Conservation (phyloP, 2,113 vertebrate species). For the Paratilapia polleni region DNA sequence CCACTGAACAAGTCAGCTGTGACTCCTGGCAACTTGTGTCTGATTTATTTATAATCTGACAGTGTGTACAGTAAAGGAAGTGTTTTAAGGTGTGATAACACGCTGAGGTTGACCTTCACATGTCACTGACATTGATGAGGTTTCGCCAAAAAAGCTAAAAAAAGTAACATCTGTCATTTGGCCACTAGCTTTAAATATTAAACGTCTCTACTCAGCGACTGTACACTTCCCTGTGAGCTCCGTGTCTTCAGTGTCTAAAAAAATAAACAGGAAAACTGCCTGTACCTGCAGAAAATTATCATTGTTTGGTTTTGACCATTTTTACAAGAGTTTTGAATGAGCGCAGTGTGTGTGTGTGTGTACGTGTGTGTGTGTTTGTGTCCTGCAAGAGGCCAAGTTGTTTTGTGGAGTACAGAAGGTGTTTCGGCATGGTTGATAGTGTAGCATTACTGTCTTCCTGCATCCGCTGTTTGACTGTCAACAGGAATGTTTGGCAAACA, state of each 20-base stretch:
- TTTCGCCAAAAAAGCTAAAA: background rate
- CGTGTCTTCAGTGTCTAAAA: background rate
- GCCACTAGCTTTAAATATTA: background rate
- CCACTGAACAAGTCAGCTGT: background rate
- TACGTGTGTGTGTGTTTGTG: background rate
- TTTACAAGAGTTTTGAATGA: background rate
- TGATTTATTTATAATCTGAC: background rate
- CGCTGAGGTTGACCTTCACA: background rate
- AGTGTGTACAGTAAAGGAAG: background rate
- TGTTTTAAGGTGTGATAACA: background rate
- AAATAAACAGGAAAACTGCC: background rate
- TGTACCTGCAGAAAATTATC: background rate
- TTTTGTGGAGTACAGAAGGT: constrained; percentile 10
- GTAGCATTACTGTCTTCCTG: constrained; percentile 40
- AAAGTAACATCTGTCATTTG: no score
- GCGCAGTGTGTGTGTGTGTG: background rate
- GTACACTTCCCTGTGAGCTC: background rate
- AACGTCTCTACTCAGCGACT: background rate
- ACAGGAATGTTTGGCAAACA: constrained; percentile 58
- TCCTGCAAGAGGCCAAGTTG: background rate
- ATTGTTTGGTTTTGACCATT: background rate
- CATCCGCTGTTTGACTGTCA: constrained; percentile 55
- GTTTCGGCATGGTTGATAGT: constrained; percentile 32
- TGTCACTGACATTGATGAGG: background rate
- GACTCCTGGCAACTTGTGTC: background rate